These are phyloP conservation scores for Montipora capitata DNA, from an alignment of 92 coral and sea anemone genomes.

Conservation along the genomic window DNA sequence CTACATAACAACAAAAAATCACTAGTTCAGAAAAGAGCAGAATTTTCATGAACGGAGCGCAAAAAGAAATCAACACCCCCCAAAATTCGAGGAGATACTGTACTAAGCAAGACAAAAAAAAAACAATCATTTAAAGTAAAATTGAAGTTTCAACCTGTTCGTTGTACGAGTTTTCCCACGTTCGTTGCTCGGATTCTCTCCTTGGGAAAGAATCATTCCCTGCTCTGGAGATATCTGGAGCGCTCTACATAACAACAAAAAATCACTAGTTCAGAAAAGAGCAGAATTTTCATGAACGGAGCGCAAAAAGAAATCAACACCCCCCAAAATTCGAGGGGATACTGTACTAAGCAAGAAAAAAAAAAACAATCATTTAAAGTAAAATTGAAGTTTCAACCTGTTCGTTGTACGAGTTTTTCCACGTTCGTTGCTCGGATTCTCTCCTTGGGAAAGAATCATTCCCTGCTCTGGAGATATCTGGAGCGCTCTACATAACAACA, in stretches of 20 bases:
- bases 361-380: too few species aligned
- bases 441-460: conserved; percentile 36
- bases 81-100: too few species aligned
- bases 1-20: conserved; percentile 45
- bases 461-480: conserved; percentile 63
- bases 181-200: conserved; percentile 45
- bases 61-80: too few species aligned
- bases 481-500: conserved; percentile 76
- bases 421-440: conserved; percentile 46
- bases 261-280: too few species aligned
- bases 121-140: too few species aligned
- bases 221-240: conserved; percentile 73
- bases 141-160: conserved; percentile 10
- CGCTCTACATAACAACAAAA: conserved; percentile 72
- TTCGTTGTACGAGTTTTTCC: conserved; percentile 15
- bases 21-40: too few species aligned
- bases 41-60: too few species aligned
- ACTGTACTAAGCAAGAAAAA: too few species aligned
- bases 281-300: too few species aligned
- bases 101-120: too few species aligned
- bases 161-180: conserved; percentile 12
- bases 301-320: too few species aligned
- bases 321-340: too few species aligned
- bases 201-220: conserved; percentile 41
- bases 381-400: background rate